Evolutionary conservation across 2,113 vertebrate species (phyloP), one percentile per base, ranked within the genome.

Genomic region (Baryphthengus martii): DNA sequence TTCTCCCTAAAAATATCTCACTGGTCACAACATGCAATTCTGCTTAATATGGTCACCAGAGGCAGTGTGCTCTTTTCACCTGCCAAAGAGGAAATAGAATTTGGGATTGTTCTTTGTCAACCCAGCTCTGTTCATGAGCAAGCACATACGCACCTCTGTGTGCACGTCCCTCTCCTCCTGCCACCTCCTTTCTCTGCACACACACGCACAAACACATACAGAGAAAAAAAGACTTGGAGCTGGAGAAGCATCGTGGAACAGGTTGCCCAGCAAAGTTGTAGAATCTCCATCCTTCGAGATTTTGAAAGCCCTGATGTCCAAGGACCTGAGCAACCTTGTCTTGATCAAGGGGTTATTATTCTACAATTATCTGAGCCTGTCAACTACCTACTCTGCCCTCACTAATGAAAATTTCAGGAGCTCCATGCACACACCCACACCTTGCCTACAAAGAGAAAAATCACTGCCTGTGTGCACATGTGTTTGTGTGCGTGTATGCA

Each of bases 121-220:
- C 44, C 33, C 47, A 63, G 50, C 6, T 79, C 33, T 80, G 66
- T 23, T 49, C 4, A 4, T 29, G 45, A 90, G 74, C 33, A 50
- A 77, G 29, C 9, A 25, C 19, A 47, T 29, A n/a, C 20, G 16
- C 20, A 49, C 20, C 23, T 68, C 29, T 55, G 17, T 0, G 0
- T 31, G 28, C 20, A 10, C 3, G 63, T 42, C 31, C 14, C 66
- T 55, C 53, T 88, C 23, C 53, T 71, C 18, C 47, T 47, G 24
- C 35, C 40, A 26, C 4, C 3, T 8, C 16, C 14, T 1, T 74
- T 67, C 56, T 83, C 39, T 80, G 42, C 45, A n/a, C 0, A 2
- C 33, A 42, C 24, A 25, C 6, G 40, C 23, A 47, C 10, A 52
- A 33, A 59, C 19, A 61, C 25, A 50, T 20, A 37, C 13, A 74